Base-by-base conservation (phyloP, 2,113 vertebrate genomes). In the Spizaetus ornatus region DNA sequence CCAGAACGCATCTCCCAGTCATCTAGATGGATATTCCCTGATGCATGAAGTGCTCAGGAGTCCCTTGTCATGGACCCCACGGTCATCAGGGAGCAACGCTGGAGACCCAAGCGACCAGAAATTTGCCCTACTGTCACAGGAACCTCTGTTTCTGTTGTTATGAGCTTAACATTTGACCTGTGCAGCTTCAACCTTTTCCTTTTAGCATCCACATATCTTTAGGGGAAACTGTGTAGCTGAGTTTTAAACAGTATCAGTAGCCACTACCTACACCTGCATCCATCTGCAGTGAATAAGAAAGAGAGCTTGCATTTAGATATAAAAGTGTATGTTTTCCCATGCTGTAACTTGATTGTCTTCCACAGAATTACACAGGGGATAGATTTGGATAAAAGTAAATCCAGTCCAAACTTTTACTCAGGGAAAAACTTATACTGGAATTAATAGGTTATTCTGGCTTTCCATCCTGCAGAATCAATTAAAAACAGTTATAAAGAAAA, bases 271-370 rank as follows among this genome's bases (percentile, higher is more conserved):
- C 79, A 90, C 83, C 94, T 95, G 86, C 40, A 32, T 71, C 80
- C 90, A 91, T 93, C 94, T 97, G 88, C 83, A 92, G 56, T 29
- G 72, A 92, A 55, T 94, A 93, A 95, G 45, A 86, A 80, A 90
- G 62, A 73, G 23, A 83, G 26, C 56, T 71, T 81, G 55, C 65
- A 40, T 83, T 90, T 69, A 84, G 72, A 47, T 92, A 29, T 55
- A 70, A 76, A 93, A 74, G 52, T 23, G 9, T 79, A 7, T 13
- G 23, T 93, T 96, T 96, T 95, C 91, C 92, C 86, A 92, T 92
- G 77, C 69, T 92, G 69, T 91, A 92, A 95, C 40, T 72, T 63
- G 84, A 69, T 92, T 94, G 77, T 71, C 69, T 95, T 95, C 69
- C 89, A 86, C 77, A 79, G 72, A 79, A 72, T 63, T 82, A 76